A percentile compares a stretch with the other conserved stretches of the same genome.
These are phyloP conservation scores for Ceratina japonica DNA, from an alignment of 1,140 invertebrate genomes.

Conservation along the genomic window DNA sequence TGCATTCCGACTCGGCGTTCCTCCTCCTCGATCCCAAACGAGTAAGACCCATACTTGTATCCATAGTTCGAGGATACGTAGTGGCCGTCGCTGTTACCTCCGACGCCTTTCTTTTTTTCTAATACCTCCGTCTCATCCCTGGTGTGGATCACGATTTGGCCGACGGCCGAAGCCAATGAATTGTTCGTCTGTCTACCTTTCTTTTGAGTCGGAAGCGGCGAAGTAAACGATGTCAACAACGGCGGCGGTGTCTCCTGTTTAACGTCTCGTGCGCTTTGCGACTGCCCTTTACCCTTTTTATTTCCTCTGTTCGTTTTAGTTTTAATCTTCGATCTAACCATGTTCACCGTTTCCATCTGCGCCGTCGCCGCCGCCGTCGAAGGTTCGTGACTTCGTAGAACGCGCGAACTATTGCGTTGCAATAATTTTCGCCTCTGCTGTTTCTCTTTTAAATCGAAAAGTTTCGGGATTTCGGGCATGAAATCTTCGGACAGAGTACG, in stretches of 20 bases:
- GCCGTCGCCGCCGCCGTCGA: slow-evolving; percentile 40
- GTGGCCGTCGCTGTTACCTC: slow-evolving; percentile 65
- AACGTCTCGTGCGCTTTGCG: slow-evolving; percentile 70
- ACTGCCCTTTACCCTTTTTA: slow-evolving; percentile 65
- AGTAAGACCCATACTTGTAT: slow-evolving; percentile 69
- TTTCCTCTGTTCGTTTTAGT: slow-evolving; percentile 70
- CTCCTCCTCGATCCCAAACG: slow-evolving; percentile 82
- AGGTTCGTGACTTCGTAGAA: slow-evolving; percentile 76
- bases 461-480: slow-evolving; percentile 92
- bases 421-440: slow-evolving; percentile 83
- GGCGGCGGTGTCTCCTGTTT: slow-evolving; percentile 75
- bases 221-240: slow-evolving; percentile 52
- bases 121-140: slow-evolving; percentile 68
- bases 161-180: slow-evolving; percentile 89
- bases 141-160: slow-evolving; percentile 88
- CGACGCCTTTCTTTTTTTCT: slow-evolving; percentile 70
- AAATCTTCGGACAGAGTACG: slow-evolving; percentile 92
- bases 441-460: slow-evolving; percentile 94
- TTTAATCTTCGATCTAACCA: slow-evolving; percentile 76
- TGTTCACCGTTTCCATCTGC: slow-evolving; percentile 65
- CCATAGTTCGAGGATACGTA: slow-evolving; percentile 72
- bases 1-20: slow-evolving; percentile 93
- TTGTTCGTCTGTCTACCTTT: slow-evolving; percentile 92
- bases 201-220: slow-evolving; percentile 78
- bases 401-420: slow-evolving; percentile 75